Base-by-base conservation (phyloP, 1,140 invertebrate species). In the Trichomalopsis sarcophagae region DNA sequence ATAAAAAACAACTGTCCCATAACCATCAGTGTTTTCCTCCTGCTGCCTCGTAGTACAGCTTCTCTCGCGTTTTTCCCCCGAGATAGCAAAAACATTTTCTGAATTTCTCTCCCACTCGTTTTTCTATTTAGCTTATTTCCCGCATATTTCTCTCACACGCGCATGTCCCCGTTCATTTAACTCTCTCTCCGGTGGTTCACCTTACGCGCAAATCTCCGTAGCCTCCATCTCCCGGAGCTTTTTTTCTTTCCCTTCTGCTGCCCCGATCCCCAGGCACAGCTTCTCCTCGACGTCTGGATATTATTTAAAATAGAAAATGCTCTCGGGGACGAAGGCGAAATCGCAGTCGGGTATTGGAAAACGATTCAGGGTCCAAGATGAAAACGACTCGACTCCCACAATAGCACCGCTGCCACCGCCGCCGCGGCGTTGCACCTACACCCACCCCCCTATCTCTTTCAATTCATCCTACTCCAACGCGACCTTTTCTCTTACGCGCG, bases 221-320 rank as follows among this genome's bases (percentile, higher is more conserved):
- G 17, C 21, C 55, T 1, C 44, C n/a, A 36, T 27, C 66, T 47
- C 75, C 23, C 75, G 17, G 2, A 13, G 21, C 55, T 21, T n/a
- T 27, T 62, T 44, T 47, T 7, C 23, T 17, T 4, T 3, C 40
- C 14, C 62, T 4, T 27, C 55, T 55, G n/a, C n/a, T 47, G 27
- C 2, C 2, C 10, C 69, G 27, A 71, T 33, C 30, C 69, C 69
- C 69, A 27, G 33, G 21, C 69, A 71, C 69, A 33, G 11, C 23
- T 33, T 27, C 30, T 27, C 69, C 23, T 17, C 27, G 14, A 33
- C 69, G 55, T 36, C 5, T 3, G 75, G 79, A 85, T 85, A 85
- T 81, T 85, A 85, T 85, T 85, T 85, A 85, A 85, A 85, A 82
- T 85, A 82, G 79, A 85, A 85, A 85, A 82, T 85, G 50, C 84